Evolutionary conservation across 37 sponge, comb jelly and placozoan species (phyloP).

Genomic region (Cliona cf. orientalis): DNA sequence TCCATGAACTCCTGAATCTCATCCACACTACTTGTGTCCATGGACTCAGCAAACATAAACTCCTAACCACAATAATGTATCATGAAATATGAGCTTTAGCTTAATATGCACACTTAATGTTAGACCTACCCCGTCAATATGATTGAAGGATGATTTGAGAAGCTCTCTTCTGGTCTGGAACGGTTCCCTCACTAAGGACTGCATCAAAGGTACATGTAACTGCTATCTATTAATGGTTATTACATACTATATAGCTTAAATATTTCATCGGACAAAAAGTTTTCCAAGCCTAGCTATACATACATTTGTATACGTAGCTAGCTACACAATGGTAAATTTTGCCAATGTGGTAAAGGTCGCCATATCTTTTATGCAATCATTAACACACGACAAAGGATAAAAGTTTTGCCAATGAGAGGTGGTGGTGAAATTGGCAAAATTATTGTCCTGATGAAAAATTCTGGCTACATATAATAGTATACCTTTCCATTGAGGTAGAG

Average conservation of each 20-base stretch:
- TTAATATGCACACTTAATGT: neutral
- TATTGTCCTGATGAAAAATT: too few species aligned
- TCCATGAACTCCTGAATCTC: conserved; percentile 93
- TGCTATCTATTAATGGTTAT: neutral
- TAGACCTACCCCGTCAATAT: conserved; percentile 86
- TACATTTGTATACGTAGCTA: too few species aligned
- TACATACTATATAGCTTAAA: neutral
- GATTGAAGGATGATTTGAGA: conserved; percentile 84
- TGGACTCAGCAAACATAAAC: conserved; percentile 83
- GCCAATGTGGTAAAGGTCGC: too few species aligned
- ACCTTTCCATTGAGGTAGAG: conserved; percentile 96
- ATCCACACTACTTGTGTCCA: conserved; percentile 71
- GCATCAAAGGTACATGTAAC: too few species aligned
- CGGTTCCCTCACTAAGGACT: conserved; percentile 89
- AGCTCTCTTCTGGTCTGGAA: conserved; percentile 78
- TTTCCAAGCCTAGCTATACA: too few species aligned
- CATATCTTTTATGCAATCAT: too few species aligned
- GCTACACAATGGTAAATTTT: too few species aligned
- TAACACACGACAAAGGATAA: too few species aligned
- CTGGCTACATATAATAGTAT: too few species aligned
- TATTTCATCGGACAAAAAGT: too few species aligned
- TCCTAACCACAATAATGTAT: conserved; percentile 51
- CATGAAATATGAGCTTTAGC: neutral
- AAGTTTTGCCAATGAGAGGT: too few species aligned
- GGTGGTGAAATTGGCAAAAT: too few species aligned